Base-by-base conservation (phyloP, 2,113 vertebrate species). In the Microtus richardsoni region DNA sequence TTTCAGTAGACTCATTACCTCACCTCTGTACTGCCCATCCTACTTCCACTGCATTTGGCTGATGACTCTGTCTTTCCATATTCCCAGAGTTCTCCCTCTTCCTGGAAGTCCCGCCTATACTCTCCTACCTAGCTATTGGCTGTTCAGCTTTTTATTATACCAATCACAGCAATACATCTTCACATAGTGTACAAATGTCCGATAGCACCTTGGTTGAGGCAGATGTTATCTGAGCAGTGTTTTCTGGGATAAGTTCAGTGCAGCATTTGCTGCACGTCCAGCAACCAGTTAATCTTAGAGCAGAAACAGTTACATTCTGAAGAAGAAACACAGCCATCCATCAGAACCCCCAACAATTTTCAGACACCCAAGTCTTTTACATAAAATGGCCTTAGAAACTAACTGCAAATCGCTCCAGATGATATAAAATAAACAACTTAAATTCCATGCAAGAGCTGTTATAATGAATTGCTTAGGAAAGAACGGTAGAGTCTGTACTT, bases 211-310 rank as follows among this genome's bases (percentile, higher is more conserved):
- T 64, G 33, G 52, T 91, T 96, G 41, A 96, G 64, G 39, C 85
- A 66, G 58, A 58, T 73, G 19, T 77, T 88, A 84, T 1, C 44
- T 26, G 44, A 70, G 22, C 17, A 82, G 28, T 91, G 77, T 47
- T 88, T 95, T 95, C 10, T 90, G 85, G 28, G 30, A 88, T 66
- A 74, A 89, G 28, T 78, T 49, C 26, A 66, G 93, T 90, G 89
- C 64, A 74, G 26, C 89, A 85, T 79, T 71, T 96, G 33, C 89
- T 87, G 22, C 66, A 33, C 33, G 85, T 47, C 8, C 78, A 90
- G 54, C 33, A 93, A 4, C 58, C 89, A 71, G 75, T 75, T 91
- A 77, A 12, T 49, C 28, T 33, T 77, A 47, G 22, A 44, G 82
- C 71, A 47, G 41, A 41, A 30, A 16, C 28, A 68, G 11, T 68